Conservation (phyloP, 1,140 invertebrate genomes). For the Hirudo medicinalis region DNA sequence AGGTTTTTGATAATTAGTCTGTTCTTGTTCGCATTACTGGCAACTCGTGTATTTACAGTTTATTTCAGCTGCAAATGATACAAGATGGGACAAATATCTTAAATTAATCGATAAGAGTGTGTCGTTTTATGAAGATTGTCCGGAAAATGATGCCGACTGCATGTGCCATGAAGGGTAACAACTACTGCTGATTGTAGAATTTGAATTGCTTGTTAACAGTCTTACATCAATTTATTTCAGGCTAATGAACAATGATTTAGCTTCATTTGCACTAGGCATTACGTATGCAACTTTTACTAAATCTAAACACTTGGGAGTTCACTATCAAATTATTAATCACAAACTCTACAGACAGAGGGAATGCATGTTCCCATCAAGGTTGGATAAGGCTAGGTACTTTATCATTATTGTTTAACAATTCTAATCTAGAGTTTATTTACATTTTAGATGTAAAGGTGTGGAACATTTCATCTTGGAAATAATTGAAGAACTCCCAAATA, state of each 20-base stretch:
- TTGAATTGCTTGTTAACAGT: neutral
- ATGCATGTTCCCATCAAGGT: slow-evolving; percentile 62
- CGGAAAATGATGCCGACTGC: slow-evolving; percentile 6
- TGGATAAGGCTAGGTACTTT: neutral
- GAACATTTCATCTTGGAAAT: slow-evolving; percentile 66
- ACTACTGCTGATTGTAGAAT: neutral
- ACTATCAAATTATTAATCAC: slow-evolving; percentile 70
- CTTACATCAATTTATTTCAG: neutral
- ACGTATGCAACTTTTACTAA: slow-evolving; percentile 14
- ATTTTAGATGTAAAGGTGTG: slow-evolving; percentile 63
- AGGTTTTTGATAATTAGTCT: too few relatives aligned
- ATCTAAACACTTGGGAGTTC: slow-evolving; percentile 22
- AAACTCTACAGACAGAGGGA: slow-evolving; percentile 64
- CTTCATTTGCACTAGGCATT: slow-evolving; percentile 17
- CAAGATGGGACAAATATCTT: slow-evolving; percentile 7
- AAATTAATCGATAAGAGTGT: slow-evolving; percentile 1
- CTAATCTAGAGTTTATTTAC: slow-evolving; percentile 31
- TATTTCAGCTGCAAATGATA: neutral
- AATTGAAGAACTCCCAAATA: slow-evolving; percentile 57
- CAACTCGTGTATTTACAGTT: too few relatives aligned
- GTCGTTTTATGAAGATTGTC: slow-evolving; percentile 9
- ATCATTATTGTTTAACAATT: neutral
- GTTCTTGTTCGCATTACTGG: too few relatives aligned
- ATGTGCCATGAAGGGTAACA: slow-evolving; percentile 8
- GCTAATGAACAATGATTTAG: slow-evolving; percentile 8